Percentiles rank a stretch among this genome's conserved stretches.
Conservation (phyloP, 2,888 invertebrate genomes). For the Drosophila hamatofila region DNA sequence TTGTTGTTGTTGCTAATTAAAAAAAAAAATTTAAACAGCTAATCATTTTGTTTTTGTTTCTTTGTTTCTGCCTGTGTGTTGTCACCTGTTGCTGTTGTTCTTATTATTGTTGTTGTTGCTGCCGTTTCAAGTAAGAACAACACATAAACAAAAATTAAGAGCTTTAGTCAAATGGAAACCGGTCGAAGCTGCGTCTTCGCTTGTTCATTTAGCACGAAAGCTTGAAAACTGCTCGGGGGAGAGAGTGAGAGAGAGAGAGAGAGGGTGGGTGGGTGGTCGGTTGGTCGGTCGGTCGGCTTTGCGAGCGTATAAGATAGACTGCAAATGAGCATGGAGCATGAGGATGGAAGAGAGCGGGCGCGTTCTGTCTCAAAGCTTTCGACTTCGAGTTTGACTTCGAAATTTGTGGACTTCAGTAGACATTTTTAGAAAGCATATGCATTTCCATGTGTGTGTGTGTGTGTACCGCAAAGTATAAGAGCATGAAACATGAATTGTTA, state of each 20-base stretch:
- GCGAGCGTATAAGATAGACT: slow-evolving; percentile 1
- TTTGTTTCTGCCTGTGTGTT: slow-evolving; percentile 28
- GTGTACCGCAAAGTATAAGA: slow-evolving; percentile 27
- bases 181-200: slow-evolving; percentile 69
- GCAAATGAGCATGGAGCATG: slow-evolving; percentile 4
- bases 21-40: slow-evolving; percentile 43
- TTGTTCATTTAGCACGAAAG: slow-evolving; percentile 53
- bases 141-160: slow-evolving; percentile 31
- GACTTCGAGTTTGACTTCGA: slow-evolving; percentile 33
- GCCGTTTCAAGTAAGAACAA: slow-evolving; percentile 21
- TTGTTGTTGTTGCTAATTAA: slow-evolving; percentile 59
- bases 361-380: slow-evolving; percentile 30
- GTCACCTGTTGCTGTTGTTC: slow-evolving; percentile 61
- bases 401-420: slow-evolving; percentile 11
- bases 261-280: slow-evolving; percentile 12
- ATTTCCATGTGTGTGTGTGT: slow-evolving; percentile 20
- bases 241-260: slow-evolving; percentile 14
- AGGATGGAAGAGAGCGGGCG: not conserved
- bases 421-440: slow-evolving; percentile 35
- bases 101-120: slow-evolving; percentile 24
- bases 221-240: not conserved
- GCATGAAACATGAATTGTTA: slow-evolving; percentile 14
- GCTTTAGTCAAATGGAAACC: slow-evolving; percentile 67
- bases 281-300: not conserved
- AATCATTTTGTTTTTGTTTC: slow-evolving; percentile 37